These are phyloP conservation scores for Sphenopsis melanotis DNA, from an alignment of 2,797 vertebrate species.

Conservation along the genomic window DNA sequence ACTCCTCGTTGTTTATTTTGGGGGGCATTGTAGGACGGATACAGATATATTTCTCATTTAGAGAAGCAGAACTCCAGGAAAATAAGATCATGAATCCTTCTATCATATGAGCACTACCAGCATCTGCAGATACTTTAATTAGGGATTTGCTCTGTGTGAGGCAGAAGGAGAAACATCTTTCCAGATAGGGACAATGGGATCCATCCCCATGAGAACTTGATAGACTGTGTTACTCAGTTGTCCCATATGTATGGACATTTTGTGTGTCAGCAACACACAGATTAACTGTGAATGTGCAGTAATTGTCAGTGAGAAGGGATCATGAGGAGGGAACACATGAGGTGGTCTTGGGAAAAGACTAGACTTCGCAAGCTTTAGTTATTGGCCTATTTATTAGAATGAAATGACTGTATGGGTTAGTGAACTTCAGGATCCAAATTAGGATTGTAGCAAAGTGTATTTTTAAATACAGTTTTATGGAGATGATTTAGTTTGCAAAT, in stretches of 20 bases:
- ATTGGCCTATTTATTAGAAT: not conserved
- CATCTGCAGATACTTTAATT: not conserved
- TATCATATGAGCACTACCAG: not conserved
- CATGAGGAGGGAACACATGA: not conserved
- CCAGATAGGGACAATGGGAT: not conserved
- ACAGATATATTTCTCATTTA: not conserved
- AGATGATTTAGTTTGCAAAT: not conserved
- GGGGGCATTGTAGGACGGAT: not conserved
- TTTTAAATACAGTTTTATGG: not conserved
- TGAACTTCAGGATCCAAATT: not conserved
- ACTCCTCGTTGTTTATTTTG: not conserved
- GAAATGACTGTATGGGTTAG: not conserved
- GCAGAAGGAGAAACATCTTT: not conserved
- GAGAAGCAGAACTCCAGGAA: not conserved
- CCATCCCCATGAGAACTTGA: not conserved
- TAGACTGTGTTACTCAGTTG: not conserved
- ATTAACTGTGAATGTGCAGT: not conserved
- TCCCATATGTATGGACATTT: fast-evolving
- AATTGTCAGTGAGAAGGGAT: not conserved
- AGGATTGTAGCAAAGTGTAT: not conserved
- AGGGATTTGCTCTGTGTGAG: not conserved
- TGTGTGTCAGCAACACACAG: fast-evolving
- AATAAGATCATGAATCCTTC: not conserved
- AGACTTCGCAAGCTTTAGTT: not conserved
- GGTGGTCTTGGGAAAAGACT: not conserved